These are phyloP conservation scores for Odontesthes bonariensis DNA, from an alignment of 2,113 vertebrate species.

Conservation along the genomic window DNA sequence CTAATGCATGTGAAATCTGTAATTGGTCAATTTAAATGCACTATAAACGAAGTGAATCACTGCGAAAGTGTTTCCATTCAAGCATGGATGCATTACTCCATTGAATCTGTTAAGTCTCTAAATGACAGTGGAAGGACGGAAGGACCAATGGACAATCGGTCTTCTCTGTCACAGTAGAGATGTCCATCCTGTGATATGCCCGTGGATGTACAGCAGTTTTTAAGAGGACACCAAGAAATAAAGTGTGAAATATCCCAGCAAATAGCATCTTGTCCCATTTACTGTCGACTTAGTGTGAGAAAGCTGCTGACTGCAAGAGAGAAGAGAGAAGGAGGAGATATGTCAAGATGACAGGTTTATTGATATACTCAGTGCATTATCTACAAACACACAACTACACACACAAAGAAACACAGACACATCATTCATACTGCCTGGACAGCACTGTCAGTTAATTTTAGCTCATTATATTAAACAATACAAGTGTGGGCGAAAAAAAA, in stretches of 20 bases:
- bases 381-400: slow-evolving; percentile 42
- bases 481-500: slow-evolving; percentile 8
- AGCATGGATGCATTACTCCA: slow-evolving; percentile 38
- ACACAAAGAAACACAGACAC: slow-evolving; percentile 36
- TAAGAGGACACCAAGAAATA: slow-evolving; percentile 1
- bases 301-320: slow-evolving; percentile 16
- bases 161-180: slow-evolving; percentile 29
- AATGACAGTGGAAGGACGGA: slow-evolving; percentile 8
- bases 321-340: slow-evolving; percentile 10
- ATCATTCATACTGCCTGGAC: slow-evolving; percentile 37
- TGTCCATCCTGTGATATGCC: slow-evolving; percentile 17
- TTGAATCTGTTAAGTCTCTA: slow-evolving; percentile 43
- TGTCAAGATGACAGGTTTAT: slow-evolving; percentile 48
- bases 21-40: slow-evolving; percentile 20
- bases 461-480: slow-evolving; percentile 53
- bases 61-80: slow-evolving; percentile 8
- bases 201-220: neutral
- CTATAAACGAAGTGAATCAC: slow-evolving; percentile 6
- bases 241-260: neutral
- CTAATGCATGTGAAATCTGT: slow-evolving; percentile 8
- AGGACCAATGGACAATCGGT: slow-evolving; percentile 16
- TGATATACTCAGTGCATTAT: slow-evolving; percentile 43
- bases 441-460: slow-evolving; percentile 51
- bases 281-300: slow-evolving; percentile 22
- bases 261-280: slow-evolving; percentile 22